Conservation (phyloP, 2,113 vertebrate genomes). For the Cisticola juncidis region DNA sequence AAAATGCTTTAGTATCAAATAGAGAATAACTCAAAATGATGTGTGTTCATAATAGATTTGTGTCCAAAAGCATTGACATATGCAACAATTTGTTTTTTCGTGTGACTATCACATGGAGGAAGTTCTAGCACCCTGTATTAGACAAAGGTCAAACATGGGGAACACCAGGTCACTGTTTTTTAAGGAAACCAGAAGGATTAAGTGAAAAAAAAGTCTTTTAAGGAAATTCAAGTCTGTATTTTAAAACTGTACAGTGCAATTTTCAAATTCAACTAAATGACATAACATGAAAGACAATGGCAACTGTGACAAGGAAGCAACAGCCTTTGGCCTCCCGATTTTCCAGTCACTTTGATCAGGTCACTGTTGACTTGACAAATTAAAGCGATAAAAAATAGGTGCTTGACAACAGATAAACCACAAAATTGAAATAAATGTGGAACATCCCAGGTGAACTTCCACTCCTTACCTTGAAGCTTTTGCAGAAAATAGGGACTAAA, state of each 20-base stretch:
- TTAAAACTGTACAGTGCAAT: background rate
- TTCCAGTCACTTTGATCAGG: background rate
- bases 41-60: background rate
- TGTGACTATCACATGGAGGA: too few species aligned
- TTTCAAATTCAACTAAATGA: background rate
- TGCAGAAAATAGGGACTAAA: slow-evolving; percentile 90
- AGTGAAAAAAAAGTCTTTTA: background rate
- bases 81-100: too few species aligned
- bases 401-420: background rate
- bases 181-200: background rate
- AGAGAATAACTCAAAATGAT: background rate
- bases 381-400: background rate
- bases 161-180: background rate
- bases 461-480: slow-evolving; percentile 82
- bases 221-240: background rate
- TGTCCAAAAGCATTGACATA: background rate
- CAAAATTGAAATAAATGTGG: accelerated
- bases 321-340: background rate
- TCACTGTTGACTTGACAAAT: background rate
- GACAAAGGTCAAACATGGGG: background rate
- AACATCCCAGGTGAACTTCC: background rate
- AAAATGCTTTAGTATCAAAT: background rate
- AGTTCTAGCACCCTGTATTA: background rate
- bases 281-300: background rate
- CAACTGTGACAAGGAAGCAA: background rate